Conservation (phyloP, 2,113 vertebrate genomes). For the Scomber japonicus region DNA sequence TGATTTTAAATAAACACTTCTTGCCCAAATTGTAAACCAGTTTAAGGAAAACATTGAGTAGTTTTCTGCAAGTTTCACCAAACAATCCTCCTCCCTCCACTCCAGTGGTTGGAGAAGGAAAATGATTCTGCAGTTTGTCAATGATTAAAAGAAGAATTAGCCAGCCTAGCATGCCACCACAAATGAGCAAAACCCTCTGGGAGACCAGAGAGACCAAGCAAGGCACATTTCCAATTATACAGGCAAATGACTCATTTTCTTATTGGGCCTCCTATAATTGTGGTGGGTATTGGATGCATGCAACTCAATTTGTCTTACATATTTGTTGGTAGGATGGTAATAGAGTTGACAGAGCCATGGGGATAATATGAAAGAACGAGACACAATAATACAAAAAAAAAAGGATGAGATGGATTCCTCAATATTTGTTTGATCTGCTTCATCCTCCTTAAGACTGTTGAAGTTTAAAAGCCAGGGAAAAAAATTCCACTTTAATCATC, state of each 20-base stretch:
- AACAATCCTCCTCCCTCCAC: conserved; percentile 23
- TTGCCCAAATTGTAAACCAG: background rate
- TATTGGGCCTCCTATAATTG: conserved; percentile 96
- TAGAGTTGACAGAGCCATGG: conserved; percentile 93
- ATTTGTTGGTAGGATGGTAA: conserved; percentile 96
- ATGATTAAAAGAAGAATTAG: conserved; percentile 93
- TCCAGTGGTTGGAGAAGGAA: conserved; percentile 40
- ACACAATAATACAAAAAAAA: conserved; percentile 83
- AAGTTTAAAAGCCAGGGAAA: conserved; percentile 74
- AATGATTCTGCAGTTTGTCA: conserved; percentile 76
- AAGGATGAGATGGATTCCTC: conserved; percentile 86
- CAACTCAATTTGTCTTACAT: conserved; percentile 99
- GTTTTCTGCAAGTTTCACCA: conserved; percentile 40
- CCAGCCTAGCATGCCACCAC: conserved; percentile 89
- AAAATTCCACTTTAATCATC: conserved; percentile 74
- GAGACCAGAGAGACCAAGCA: conserved; percentile 90
- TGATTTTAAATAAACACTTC: background rate
- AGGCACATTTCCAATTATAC: conserved; percentile 98
- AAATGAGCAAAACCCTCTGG: conserved; percentile 90
- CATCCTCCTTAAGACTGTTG: conserved; percentile 81
- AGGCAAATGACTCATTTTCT: conserved; percentile 98
- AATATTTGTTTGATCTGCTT: conserved; percentile 84
- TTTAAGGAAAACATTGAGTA: conserved; percentile 5
- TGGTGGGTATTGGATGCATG: conserved; percentile 97
- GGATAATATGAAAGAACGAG: conserved; percentile 88